Conservation (phyloP, 2,113 vertebrate species). For the Mesitornis unicolor region DNA sequence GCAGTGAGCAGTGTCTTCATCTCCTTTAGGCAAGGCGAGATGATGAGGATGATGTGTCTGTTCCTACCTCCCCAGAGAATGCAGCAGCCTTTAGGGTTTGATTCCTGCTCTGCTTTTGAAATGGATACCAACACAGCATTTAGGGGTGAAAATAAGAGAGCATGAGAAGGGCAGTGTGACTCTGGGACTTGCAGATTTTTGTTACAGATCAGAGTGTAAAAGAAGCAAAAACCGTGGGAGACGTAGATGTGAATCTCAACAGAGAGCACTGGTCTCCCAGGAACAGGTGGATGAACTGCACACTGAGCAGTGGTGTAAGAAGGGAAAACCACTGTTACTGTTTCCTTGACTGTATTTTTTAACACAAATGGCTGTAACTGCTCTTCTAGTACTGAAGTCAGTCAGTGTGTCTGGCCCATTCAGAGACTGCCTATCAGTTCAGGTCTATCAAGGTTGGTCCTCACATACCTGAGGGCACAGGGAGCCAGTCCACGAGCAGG, state of each 20-base stretch:
- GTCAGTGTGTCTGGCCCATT: background rate
- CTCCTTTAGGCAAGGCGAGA: background rate
- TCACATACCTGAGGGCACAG: background rate
- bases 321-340: background rate
- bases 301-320: background rate
- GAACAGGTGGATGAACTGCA: background rate
- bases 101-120: background rate
- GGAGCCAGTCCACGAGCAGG: background rate
- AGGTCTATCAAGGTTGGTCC: background rate
- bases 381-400: background rate
- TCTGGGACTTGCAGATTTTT: background rate
- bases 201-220: background rate
- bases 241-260: background rate
- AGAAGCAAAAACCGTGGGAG: background rate
- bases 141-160: background rate
- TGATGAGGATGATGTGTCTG: background rate
- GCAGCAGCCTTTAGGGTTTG: background rate
- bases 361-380: background rate
- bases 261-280: background rate
- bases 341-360: background rate
- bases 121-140: accelerated
- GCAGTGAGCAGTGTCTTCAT: background rate
- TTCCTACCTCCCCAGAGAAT: background rate
- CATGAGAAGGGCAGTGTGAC: background rate
- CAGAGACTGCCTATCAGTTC: background rate